Evolutionary conservation across 2,797 vertebrate species (phyloP).

Genomic region (Rhinatrema bivittatum): DNA sequence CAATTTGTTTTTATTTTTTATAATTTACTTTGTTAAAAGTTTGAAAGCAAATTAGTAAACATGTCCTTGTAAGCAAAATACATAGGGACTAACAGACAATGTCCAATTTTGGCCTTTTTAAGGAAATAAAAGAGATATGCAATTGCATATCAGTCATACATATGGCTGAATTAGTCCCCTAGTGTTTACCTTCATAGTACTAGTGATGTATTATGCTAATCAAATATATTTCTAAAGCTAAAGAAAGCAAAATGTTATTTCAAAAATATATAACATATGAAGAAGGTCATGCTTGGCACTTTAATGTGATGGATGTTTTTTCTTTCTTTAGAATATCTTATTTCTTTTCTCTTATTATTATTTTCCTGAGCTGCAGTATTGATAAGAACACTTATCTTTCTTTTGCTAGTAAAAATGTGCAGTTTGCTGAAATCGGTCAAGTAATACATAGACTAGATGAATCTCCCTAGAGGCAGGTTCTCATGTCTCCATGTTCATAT

Average conservation of each 20-base stretch:
- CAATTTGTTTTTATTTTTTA: no score
- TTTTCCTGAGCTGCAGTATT: conserved; percentile 14
- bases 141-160: no score
- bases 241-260: conserved; percentile 30
- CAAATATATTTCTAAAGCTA: conserved; percentile 10
- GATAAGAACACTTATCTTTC: conserved; percentile 40
- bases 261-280: conserved; percentile 13
- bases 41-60: no score
- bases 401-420: conserved; percentile 12
- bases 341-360: conserved; percentile 16
- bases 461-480: conserved; percentile 24
- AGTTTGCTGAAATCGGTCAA: conserved; percentile 32
- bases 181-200: conserved; percentile 8
- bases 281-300: conserved; percentile 31
- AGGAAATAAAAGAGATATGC: no score
- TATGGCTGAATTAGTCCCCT: neutral
- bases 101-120: no score
- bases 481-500: conserved; percentile 16
- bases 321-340: no score
- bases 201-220: conserved; percentile 20
- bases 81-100: no score
- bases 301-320: conserved; percentile 29
- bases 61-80: no score
- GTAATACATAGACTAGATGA: conserved; percentile 14
- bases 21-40: no score